Base-by-base conservation (phyloP, 1,140 invertebrate species). In the Samia ricini region DNA sequence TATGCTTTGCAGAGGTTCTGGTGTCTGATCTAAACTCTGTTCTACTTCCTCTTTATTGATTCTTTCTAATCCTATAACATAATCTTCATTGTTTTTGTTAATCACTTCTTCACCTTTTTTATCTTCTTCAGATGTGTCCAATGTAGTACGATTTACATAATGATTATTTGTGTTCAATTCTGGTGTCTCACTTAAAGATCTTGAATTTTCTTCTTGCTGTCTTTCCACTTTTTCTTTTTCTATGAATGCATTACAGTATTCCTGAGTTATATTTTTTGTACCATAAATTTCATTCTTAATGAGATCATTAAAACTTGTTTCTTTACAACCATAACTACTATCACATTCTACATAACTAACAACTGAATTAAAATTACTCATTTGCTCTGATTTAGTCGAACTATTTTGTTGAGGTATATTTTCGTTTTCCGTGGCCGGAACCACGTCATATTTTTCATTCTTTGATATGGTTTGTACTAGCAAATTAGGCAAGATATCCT, bases 401-500 rank as follows among this genome's bases (percentile, higher is more conserved):
- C 26, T 29, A 29, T 10, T 29, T 29, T 29, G 33, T 42, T 15
- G 5, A 42, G 56, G 29, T 19, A 57, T 22, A n/a, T 57, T 42
- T 18, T 42, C 21, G 54, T 21, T 22, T 24, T 36, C 12, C 58
- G 12, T 51, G 22, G 12, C 19, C 54, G 8, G 8, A 21, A 48
- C 18, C 49, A 4, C 19, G 26, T 50, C 54, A 26, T 8, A 3
- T 33, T 49, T 49, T 20, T 64, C n/a, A 23, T 20, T 48, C 12
- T 33, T 56, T 48, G 51, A 7, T 49, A 55, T 54, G 5, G 18
- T 48, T 33, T 42, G 33, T 42, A 52, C 22, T 52, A 56, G 42
- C 50, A 57, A 50, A 50, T 61, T 23, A 58, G 73, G 67, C 64
- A 70, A 72, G 63, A 68, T 62, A 67, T 59, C 52, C 48, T 65